A percentile compares a stretch with the other conserved stretches of the same genome.
These are phyloP conservation scores for Hedya salicella DNA, from an alignment of 2,888 invertebrate species.

Conservation along the genomic window DNA sequence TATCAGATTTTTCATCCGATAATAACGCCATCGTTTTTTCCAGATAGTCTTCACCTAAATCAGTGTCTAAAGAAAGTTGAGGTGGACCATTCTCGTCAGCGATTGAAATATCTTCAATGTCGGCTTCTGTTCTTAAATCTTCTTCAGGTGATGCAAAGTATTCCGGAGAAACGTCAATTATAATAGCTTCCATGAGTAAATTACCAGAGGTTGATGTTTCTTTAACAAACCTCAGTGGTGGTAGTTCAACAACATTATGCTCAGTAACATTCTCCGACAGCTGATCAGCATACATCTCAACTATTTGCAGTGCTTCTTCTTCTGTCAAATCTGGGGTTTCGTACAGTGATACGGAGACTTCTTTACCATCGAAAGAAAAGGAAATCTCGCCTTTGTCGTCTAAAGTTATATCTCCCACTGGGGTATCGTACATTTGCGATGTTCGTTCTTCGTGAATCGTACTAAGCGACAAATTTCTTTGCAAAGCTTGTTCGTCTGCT, in stretches of 20 bases:
- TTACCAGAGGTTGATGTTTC: constrained; percentile 95
- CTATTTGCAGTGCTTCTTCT: constrained; percentile 95
- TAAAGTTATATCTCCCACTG: constrained; percentile 90
- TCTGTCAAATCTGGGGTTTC: constrained; percentile 97
- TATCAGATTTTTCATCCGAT: constrained; percentile 82
- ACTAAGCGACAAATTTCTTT: constrained; percentile 92
- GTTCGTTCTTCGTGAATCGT: constrained; percentile 96
- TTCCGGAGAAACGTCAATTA: constrained; percentile 94
- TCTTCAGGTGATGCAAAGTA: constrained; percentile 92
- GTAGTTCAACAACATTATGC: constrained; percentile 94
- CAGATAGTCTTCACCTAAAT: constrained; percentile 83
- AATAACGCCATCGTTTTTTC: constrained; percentile 77
- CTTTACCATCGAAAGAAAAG: constrained; percentile 96
- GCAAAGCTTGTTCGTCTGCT: constrained; percentile 83
- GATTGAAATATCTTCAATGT: constrained; percentile 93
- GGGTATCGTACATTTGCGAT: constrained; percentile 94
- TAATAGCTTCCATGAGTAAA: constrained; percentile 95
- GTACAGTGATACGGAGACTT: constrained; percentile 95
- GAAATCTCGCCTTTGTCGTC: constrained; percentile 95
- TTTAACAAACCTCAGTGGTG: constrained; percentile 94
- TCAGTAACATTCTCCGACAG: constrained; percentile 94
- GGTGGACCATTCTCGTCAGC: constrained; percentile 87
- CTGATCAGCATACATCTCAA: constrained; percentile 97
- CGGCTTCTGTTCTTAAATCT: constrained; percentile 93
- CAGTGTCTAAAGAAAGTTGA: constrained; percentile 80